A percentile compares a stretch with the other conserved stretches of the same genome.
Conservation (phyloP, 2,888 invertebrate genomes). For the Apodemia mormo region DNA sequence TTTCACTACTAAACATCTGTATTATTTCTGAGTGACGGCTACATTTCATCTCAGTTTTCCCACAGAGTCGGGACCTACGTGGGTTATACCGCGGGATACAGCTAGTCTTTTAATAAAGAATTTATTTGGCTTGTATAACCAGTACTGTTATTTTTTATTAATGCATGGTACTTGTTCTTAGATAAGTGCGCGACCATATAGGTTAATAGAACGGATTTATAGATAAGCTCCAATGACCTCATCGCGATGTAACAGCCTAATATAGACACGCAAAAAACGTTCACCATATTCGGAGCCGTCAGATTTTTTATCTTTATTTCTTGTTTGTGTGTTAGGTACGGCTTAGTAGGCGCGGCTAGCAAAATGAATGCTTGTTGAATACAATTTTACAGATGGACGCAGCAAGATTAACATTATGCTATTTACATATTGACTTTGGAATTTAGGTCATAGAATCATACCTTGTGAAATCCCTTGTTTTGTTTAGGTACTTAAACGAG, state of each 20-base stretch:
- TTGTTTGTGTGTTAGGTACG: conserved; percentile 14
- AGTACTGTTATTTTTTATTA: conserved; percentile 1
- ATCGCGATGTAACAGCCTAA: conserved; percentile 30
- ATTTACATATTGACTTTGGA: conserved; percentile 6
- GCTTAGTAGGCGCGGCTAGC: conserved; percentile 13
- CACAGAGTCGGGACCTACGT: no score
- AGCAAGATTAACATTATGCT: conserved; percentile 13
- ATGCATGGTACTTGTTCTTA: not conserved
- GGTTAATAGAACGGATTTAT: conserved; percentile 46
- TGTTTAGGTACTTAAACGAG: not conserved
- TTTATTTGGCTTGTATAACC: not conserved
- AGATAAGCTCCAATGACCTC: conserved; percentile 43
- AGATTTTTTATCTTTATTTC: conserved; percentile 15
- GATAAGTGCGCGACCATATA: conserved; percentile 35
- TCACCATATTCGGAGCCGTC: conserved; percentile 24
- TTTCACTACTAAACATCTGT: no score
- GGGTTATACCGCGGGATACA: no score
- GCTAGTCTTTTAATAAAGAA: not conserved
- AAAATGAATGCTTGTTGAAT: conserved; percentile 13
- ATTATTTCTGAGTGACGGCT: no score
- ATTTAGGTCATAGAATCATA: conserved; percentile 7
- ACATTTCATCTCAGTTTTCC: no score
- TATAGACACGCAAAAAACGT: conserved; percentile 27
- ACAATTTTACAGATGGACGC: conserved; percentile 13
- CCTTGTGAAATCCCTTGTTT: not conserved